Conservation (phyloP, 2,797 vertebrate species). For the Sternotherus odoratus region DNA sequence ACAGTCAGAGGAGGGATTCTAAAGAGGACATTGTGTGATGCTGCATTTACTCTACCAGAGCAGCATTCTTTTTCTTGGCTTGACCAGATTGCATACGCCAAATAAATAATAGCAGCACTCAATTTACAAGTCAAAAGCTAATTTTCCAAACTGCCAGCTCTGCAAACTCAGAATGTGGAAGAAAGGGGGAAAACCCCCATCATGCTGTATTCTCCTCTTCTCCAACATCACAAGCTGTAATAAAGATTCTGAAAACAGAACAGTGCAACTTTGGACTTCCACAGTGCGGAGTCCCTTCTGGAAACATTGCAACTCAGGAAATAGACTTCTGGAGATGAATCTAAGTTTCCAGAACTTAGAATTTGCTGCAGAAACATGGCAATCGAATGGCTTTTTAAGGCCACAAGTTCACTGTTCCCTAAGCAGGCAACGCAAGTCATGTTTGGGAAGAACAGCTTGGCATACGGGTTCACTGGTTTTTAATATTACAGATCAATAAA, state of each 20-base stretch:
- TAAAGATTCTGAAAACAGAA: slow-evolving; percentile 4
- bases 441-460: slow-evolving; percentile 36
- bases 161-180: slow-evolving; percentile 5
- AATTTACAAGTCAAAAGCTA: slow-evolving; percentile 19
- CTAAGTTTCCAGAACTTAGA: not conserved
- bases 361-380: slow-evolving; percentile 7
- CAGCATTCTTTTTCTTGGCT: not conserved
- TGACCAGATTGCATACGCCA: not conserved
- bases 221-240: not conserved
- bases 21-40: not conserved
- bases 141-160: not conserved
- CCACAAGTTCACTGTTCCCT: not conserved
- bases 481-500: not conserved
- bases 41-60: not conserved
- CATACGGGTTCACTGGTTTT: not conserved
- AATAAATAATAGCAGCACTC: not conserved
- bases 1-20: not conserved
- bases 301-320: not conserved
- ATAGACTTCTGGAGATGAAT: not conserved
- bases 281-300: not conserved
- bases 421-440: slow-evolving; percentile 11
- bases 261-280: not conserved
- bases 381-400: not conserved
- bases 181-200: not conserved
- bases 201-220: slow-evolving; percentile 9